Conservation (phyloP, 1,140 invertebrate genomes). For the Tenebrio molitor region DNA sequence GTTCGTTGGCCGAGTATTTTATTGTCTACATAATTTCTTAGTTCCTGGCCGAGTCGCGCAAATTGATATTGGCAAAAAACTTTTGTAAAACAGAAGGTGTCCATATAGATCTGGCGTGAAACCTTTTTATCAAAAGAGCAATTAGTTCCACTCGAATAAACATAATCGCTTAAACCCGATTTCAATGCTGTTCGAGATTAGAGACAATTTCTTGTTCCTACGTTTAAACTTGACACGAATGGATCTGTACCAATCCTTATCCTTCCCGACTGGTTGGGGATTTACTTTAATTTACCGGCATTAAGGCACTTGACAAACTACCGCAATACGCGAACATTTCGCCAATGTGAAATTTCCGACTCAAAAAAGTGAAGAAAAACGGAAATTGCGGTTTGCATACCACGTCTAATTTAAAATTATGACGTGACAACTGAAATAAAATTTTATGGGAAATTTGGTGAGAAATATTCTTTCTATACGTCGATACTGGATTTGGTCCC, state of each 20-base stretch:
- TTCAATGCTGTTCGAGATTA: neutral
- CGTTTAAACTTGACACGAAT: neutral
- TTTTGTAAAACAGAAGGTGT: neutral
- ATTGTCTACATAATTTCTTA: neutral
- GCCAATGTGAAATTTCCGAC: too few species aligned
- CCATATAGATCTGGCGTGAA: neutral
- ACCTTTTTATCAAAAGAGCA: neutral
- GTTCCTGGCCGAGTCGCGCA: too few species aligned
- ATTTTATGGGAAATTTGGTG: too few species aligned
- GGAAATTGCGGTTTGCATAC: neutral
- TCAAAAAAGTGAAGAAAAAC: neutral
- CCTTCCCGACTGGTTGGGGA: neutral
- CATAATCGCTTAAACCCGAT: neutral
- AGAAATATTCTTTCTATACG: too few species aligned
- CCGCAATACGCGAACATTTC: too few species aligned
- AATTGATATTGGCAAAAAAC: neutral
- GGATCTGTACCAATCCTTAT: neutral
- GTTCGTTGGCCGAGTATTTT: too few species aligned
- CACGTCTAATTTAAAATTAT: neutral
- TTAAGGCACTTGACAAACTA: too few species aligned
- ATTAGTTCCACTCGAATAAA: neutral
- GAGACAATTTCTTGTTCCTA: neutral
- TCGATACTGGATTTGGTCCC: too few species aligned
- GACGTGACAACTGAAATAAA: neutral
- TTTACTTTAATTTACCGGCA: too few species aligned